Evolutionary conservation across 1,140 invertebrate species (phyloP), one percentile per base, ranked within the genome.

Genomic region (Drosophila tristis): DNA sequence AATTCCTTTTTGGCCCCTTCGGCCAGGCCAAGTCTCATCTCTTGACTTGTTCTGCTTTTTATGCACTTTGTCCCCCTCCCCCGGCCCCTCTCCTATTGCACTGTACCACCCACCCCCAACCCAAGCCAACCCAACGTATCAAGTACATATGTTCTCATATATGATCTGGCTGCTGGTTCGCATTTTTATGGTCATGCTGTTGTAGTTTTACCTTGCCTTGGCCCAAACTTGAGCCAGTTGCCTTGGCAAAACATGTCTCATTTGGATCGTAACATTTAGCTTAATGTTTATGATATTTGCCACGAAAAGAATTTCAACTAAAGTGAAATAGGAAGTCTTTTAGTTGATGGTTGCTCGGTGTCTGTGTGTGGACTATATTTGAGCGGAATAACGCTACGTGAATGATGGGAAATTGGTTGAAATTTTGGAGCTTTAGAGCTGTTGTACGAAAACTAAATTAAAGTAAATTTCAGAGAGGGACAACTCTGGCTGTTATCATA

Each of bases 221-320:
- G 51, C 54, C 26, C 23, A 25, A 55, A 55, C 59, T 39, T 13
- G 35, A 39, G 35, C 35, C 11, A 39, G 35, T 39, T 39, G 11
- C 35, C 9, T 39, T 39, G 35, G 35, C 35, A 39, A 39, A 13
- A 39, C 35, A 39, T 39, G 35, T 39, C 84, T 89, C 84, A 89
- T 79, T 84, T 89, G 79, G 72, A 84, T 89, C 84, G 76, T 89
- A 84, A 89, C 79, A 84, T 74, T 86, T 78, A 68, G 65, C 53
- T 72, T 89, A 80, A 89, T 89, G 76, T 74, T 84, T 89, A 80
- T 77, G 64, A 39, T 25, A 50, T 54, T 53, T 43, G 47, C 55
- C 20, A 7, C 25, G 43, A 39, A 45, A 26, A 55, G 13, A 11
- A 29, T 35, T 31, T 68, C 50, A n/a, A 2, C 35, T 31, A 11